Percentiles rank a stretch among this genome's conserved stretches.
Evolutionary conservation across 2,888 invertebrate species (phyloP).

Genomic region (Aspidiotus destructor): DNA sequence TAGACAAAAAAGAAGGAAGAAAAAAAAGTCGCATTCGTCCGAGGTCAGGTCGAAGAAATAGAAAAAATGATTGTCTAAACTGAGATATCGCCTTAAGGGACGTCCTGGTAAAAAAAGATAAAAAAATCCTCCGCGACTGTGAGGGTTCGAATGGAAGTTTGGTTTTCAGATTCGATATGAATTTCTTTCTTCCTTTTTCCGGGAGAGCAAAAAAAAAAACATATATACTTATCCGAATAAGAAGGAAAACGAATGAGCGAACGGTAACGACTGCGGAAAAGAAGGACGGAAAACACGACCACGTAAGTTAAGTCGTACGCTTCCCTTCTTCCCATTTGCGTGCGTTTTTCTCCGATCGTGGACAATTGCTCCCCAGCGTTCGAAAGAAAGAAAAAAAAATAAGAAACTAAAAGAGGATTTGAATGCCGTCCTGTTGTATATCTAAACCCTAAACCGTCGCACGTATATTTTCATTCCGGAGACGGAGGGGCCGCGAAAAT

Average conservation of each 20-base stretch:
- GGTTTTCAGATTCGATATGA: conserved; percentile 33
- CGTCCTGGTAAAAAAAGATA: conserved; percentile 30
- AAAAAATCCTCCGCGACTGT: conserved; percentile 9
- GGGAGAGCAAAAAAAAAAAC: neutral
- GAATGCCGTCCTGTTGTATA: conserved; percentile 31
- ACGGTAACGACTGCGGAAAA: conserved; percentile 14
- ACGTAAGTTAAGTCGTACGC: conserved; percentile 17
- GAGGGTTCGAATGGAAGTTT: conserved; percentile 31
- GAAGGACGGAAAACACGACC: conserved; percentile 20
- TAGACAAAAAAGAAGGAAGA: conserved; percentile 6
- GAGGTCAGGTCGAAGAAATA: conserved; percentile 32
- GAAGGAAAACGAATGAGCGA: too few species aligned
- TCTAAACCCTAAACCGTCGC: conserved; percentile 29
- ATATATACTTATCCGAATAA: too few species aligned
- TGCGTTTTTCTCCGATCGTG: conserved; percentile 15
- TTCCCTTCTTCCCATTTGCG: conserved; percentile 10
- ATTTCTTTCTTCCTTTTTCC: conserved; percentile 17
- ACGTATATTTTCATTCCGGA: conserved; percentile 17
- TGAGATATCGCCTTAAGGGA: conserved; percentile 33
- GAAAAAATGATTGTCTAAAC: conserved; percentile 32
- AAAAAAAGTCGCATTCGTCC: conserved; percentile 29
- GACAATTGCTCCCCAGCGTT: conserved; percentile 31
- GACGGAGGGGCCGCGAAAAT: conserved; percentile 14
- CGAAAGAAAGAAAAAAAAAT: conserved; percentile 14
- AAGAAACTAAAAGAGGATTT: conserved; percentile 32